Evolutionary conservation across 1,140 invertebrate genomes (phyloP), one percentile per base, ranked within the genome.

Genomic region (Euwallacea fornicatus): DNA sequence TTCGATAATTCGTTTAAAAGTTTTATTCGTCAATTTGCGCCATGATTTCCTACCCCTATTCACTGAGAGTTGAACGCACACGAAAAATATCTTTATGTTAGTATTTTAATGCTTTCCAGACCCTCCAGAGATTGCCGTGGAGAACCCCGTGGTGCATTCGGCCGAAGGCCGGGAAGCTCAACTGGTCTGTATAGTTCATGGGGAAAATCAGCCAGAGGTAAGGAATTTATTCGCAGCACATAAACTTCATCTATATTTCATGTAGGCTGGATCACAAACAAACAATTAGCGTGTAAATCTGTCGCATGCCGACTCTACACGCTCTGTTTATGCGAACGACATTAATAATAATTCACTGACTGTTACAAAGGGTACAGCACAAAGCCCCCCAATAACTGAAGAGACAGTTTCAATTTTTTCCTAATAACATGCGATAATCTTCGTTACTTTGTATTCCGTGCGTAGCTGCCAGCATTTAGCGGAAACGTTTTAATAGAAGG

Each of bases 141-240:
- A 89, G 78, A 82, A 85, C 74, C 83, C 84, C 50, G 84, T 88
- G 78, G 86, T 89, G 62, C 87, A 89, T 77, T 86, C 87, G 7
- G 88, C 86, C 3, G 87, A 88, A 81, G 88, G 87, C 33, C 85
- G 84, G 72, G 87, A 89, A 80, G 88, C 87, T 8, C 86, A 88
- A 77, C 81, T 89, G 43, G 88, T 89, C 47, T 89, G 88, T 79
- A 87, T 88, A 66, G 88, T 89, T 21, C 87, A 89, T 78, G 87
- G 87, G 43, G 87, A 89, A 80, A 87, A 85, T 72, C 85, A 84
- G 78, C 85, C 87, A 66, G 86, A 87, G 81, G 88, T 89, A 85
- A 83, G 83, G 13, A 33, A 50, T 50, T 50, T 13, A 13, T 50
- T 50, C 46, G 46, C 21, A 33, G 4, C 21, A 33, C 21, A 33